A percentile compares a stretch with the other conserved stretches of the same genome.
Evolutionary conservation across 2,797 vertebrate genomes (phyloP).

Genomic region (Euthynnus affinis): DNA sequence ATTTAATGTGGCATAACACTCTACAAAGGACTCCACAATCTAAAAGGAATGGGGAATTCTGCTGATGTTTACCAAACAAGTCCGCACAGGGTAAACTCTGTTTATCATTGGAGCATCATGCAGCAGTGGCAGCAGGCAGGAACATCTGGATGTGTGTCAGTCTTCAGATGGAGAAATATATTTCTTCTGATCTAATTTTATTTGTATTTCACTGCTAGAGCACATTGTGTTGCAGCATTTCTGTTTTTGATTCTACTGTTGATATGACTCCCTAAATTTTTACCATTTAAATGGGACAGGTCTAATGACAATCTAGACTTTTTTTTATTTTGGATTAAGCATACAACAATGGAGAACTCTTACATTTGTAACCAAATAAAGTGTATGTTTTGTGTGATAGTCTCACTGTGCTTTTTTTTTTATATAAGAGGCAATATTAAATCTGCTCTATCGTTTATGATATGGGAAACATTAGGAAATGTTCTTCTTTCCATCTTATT

Average conservation of each 20-base stretch:
- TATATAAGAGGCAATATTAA: not conserved
- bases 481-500: not conserved
- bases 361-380: not conserved
- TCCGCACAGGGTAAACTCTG: constrained; percentile 4
- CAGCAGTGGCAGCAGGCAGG: not conserved
- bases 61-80: constrained; percentile 2
- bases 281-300: not conserved
- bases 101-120: not conserved
- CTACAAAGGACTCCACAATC: not conserved
- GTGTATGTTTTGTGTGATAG: not conserved
- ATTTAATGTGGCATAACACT: constrained; percentile 19
- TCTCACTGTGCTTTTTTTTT: not conserved
- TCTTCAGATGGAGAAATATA: constrained; percentile 10
- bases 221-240: not conserved
- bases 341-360: not conserved
- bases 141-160: constrained; percentile 26
- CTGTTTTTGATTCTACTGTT: constrained; percentile 13
- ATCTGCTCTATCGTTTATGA: not conserved
- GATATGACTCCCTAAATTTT: not conserved
- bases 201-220: constrained; percentile 5
- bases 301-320: not conserved
- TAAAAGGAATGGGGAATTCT: not conserved
- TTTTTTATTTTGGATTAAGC: not conserved
- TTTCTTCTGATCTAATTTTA: constrained; percentile 9
- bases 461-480: not conserved